These are phyloP conservation scores for Cromileptes altivelis DNA, from an alignment of 2,113 vertebrate genomes.

Conservation along the genomic window DNA sequence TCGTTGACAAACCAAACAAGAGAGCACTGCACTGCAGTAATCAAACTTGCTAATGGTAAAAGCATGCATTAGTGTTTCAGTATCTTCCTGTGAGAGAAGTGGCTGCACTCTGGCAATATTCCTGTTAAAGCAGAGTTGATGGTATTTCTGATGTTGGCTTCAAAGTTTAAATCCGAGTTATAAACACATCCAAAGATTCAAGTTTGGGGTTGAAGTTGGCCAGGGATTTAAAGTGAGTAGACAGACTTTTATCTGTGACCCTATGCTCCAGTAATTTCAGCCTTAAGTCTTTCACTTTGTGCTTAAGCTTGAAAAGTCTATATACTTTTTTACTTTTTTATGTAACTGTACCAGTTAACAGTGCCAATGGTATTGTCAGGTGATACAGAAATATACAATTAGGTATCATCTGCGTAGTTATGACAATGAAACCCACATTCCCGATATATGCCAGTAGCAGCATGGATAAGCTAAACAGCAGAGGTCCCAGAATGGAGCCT, in stretches of 20 bases:
- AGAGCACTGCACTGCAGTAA: neutral
- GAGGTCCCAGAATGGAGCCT: neutral
- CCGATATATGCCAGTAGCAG: neutral
- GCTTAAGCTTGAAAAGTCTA: too few relatives aligned
- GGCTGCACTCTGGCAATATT: conserved; percentile 1
- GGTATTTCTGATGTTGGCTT: neutral
- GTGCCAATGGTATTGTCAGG: neutral
- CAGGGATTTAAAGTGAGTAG: conserved; percentile 5
- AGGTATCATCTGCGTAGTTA: neutral
- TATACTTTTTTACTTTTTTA: too few relatives aligned
- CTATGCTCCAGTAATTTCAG: neutral
- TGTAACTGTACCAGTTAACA: neutral
- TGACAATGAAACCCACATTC: neutral
- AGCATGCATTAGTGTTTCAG: neutral
- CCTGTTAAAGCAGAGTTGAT: neutral
- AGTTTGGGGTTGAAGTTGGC: neutral
- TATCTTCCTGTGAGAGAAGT: neutral
- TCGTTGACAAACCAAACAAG: neutral
- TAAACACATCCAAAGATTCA: conserved; percentile 1
- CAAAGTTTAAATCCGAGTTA: neutral
- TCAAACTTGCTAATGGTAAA: neutral
- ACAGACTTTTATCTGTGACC: neutral
- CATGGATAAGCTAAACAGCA: neutral
- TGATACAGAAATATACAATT: neutral
- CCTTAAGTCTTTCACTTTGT: too few relatives aligned